Conservation (phyloP, 2,797 vertebrate species). For the Lagocephalus sceleratus region DNA sequence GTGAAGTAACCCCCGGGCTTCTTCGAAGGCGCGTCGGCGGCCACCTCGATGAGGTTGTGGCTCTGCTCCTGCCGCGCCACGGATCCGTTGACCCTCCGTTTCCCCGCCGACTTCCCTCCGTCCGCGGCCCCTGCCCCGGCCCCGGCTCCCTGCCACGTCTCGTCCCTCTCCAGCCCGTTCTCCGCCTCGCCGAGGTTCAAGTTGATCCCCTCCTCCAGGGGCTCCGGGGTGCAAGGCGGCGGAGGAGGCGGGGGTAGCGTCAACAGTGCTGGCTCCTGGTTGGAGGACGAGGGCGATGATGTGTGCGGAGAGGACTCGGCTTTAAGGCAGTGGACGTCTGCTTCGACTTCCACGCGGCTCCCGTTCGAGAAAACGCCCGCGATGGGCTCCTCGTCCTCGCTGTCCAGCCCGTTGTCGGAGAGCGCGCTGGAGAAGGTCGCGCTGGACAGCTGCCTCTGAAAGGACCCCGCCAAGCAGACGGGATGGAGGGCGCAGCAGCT, state of each 20-base stretch:
- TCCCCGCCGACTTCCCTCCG: constrained; percentile 60
- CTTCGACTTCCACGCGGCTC: constrained; percentile 93
- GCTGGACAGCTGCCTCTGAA: constrained; percentile 94
- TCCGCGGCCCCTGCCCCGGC: constrained; percentile 57
- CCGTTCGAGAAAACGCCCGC: constrained; percentile 95
- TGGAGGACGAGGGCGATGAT: constrained; percentile 14
- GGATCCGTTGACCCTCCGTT: constrained; percentile 86
- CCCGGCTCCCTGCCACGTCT: constrained; percentile 64
- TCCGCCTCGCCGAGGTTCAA: constrained; percentile 39
- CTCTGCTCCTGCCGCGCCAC: constrained; percentile 90
- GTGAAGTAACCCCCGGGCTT: constrained; percentile 93
- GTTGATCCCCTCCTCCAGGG: constrained; percentile 79
- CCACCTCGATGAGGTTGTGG: constrained; percentile 95
- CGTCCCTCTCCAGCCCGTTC: constrained; percentile 51
- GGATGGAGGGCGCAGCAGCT: constrained; percentile 90
- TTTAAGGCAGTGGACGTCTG: constrained; percentile 87
- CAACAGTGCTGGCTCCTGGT: constrained; percentile 42
- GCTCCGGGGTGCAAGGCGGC: constrained; percentile 72
- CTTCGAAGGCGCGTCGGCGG: constrained; percentile 85
- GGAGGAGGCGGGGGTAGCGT: constrained; percentile 62
- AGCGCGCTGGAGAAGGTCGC: constrained; percentile 97
- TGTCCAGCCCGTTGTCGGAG: constrained; percentile 96
- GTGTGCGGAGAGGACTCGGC: constrained; percentile 40
- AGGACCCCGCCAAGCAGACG: constrained; percentile 78
- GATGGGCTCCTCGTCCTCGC: constrained; percentile 95